A percentile compares a stretch with the other conserved stretches of the same genome.
Conservation (phyloP, 1,140 invertebrate genomes). For the Aphidius gifuensis region DNA sequence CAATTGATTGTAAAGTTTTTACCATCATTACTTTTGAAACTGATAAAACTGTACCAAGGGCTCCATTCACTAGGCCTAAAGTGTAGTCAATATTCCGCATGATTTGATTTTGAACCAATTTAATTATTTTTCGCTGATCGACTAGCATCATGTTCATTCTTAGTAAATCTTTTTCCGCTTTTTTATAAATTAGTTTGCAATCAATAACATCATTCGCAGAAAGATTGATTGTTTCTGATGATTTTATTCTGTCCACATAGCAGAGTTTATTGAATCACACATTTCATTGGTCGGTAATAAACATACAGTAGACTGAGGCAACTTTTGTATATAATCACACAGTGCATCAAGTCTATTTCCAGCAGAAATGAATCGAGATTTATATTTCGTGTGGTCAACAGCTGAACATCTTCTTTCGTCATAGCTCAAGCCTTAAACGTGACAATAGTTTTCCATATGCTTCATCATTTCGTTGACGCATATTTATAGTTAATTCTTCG, state of each 20-base stretch:
- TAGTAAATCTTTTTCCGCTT: conserved; percentile 14
- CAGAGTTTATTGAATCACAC: conserved; percentile 16
- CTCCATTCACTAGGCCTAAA: conserved; percentile 35
- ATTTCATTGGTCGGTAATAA: conserved; percentile 17
- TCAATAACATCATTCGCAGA: conserved; percentile 15
- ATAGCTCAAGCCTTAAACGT: conserved; percentile 23
- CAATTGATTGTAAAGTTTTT: not conserved
- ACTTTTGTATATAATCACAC: conserved; percentile 20
- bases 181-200: conserved; percentile 8
- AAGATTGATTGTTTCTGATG: conserved; percentile 10
- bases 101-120: conserved; percentile 35
- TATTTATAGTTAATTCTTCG: conserved; percentile 32
- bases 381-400: conserved; percentile 24
- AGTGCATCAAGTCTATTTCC: conserved; percentile 22
- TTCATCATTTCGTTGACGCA: conserved; percentile 30
- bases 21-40: conserved; percentile 21
- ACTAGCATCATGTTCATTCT: conserved; percentile 10
- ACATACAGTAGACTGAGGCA: conserved; percentile 24
- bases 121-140: conserved; percentile 28
- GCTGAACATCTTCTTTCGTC: conserved; percentile 16
- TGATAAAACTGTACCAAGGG: conserved; percentile 29
- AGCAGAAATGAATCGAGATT: conserved; percentile 13
- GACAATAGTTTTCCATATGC: conserved; percentile 26
- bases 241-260: conserved; percentile 14
- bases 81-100: conserved; percentile 42